Base-by-base conservation (phyloP, 2,797 vertebrate species). In the Atherinosoma microstoma region DNA sequence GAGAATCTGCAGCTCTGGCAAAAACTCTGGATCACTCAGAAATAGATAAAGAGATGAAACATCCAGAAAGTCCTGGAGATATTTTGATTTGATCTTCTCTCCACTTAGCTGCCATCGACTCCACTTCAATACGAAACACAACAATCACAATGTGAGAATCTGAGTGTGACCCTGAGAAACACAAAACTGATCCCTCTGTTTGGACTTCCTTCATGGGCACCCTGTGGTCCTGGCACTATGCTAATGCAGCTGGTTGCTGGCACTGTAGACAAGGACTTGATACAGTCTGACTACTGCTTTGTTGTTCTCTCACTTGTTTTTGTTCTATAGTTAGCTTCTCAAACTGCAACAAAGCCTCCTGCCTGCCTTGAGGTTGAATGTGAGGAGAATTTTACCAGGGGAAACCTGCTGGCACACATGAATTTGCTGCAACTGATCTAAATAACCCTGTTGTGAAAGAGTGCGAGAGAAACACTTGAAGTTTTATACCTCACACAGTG, bases 261-360 rank as follows among this genome's bases (percentile, higher is more conserved):
- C 88, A 91, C 85, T 68, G 58, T 56, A 71, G 77, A 89, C 79
- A 87, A 68, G 76, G 86, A 83, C 87, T 88, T 82, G 85, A 93
- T 91, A 90, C 91, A 93, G 90, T 92, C 90, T 89, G 89, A 89
- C 88, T 89, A 85, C 74, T 84, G 73, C 88, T 93, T 93, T 92
- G 86, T 90, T 83, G 82, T 82, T 71, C 81, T 67, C 68, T 78
- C 82, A 79, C 84, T 89, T 84, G 75, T 85, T 83, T 90, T 87
- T 83, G 76, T 79, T 87, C 81, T 79, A 84, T 89, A 88, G 85
- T 86, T 90, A 83, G 90, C 80, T 84, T 91, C 82, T 89, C 78
- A 91, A 92, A 91, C 75, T 75, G 79, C 61, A 86, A 86, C 89
- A 87, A 90, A 90, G 89, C 88, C 70, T 80, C 77, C 84, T 91